Conservation (phyloP, 2,888 invertebrate genomes). For the Calameuta filiformis region DNA sequence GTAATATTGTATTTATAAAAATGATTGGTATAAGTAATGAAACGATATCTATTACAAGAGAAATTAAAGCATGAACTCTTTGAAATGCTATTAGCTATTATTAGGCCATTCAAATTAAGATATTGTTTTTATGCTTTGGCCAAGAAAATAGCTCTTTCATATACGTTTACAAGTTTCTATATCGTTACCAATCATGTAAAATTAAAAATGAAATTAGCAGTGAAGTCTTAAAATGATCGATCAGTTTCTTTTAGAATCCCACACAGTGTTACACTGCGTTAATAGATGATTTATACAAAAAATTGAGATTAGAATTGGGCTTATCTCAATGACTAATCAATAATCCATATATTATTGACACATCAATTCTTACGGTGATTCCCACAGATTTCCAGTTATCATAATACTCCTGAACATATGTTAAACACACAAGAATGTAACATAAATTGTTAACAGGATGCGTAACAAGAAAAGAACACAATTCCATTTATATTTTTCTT, state of each 20-base stretch:
- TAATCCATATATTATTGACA: not conserved
- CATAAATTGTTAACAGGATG: not conserved
- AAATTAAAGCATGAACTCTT: not conserved
- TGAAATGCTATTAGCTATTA: not conserved
- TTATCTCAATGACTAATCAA: not conserved
- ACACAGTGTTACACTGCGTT: not conserved
- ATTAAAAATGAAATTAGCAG: not conserved
- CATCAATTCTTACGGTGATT: not conserved
- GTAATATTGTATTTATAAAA: not conserved
- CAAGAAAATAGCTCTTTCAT: not conserved
- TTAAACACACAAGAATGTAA: not conserved
- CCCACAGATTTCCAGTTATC: not conserved
- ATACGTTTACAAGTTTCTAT: not conserved
- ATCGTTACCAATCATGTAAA: not conserved
- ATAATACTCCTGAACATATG: not conserved
- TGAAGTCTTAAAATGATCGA: not conserved
- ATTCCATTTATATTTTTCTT: not conserved
- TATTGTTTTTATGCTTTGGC: not conserved
- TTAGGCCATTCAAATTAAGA: conserved; percentile 16
- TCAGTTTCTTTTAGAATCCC: not conserved
- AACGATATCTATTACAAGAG: not conserved
- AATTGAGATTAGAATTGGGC: not conserved
- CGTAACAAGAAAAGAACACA: not conserved
- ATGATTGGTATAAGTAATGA: not conserved
- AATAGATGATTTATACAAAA: not conserved